Percentiles rank a stretch among this genome's conserved stretches.
Conservation (phyloP, 2,888 invertebrate species). For the Lepidocyrtinus sp. region DNA sequence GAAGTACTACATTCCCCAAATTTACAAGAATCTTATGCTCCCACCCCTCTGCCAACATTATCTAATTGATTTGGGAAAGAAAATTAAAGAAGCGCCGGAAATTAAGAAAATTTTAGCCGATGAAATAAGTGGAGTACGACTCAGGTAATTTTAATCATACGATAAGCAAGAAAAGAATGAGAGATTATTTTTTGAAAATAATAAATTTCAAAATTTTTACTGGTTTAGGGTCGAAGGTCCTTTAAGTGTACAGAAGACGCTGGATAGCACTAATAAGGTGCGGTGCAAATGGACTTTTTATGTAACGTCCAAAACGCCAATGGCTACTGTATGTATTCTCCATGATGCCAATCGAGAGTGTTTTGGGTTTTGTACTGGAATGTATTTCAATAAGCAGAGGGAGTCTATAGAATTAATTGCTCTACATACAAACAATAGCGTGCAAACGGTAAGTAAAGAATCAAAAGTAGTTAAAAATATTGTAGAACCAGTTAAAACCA, state of each 20-base stretch:
- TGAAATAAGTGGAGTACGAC: slow-evolving; percentile 61
- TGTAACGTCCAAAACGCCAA: slow-evolving; percentile 52
- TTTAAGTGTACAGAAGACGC: slow-evolving; percentile 30
- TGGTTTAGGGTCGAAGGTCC: slow-evolving; percentile 23
- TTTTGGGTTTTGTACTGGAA: slow-evolving; percentile 53
- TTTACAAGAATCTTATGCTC: slow-evolving; percentile 38
- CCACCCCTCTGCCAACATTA: slow-evolving; percentile 61
- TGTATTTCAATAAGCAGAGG: slow-evolving; percentile 54
- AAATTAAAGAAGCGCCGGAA: slow-evolving; percentile 61
- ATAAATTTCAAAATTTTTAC: slow-evolving; percentile 6
- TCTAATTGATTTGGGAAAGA: slow-evolving; percentile 60
- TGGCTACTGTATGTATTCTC: slow-evolving; percentile 60
- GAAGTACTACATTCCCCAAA: slow-evolving; percentile 44
- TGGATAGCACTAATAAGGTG: slow-evolving; percentile 24
- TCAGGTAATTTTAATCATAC: slow-evolving; percentile 59
- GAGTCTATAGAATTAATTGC: slow-evolving; percentile 58
- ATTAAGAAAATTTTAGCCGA: slow-evolving; percentile 63
- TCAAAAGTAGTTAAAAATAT: too few species aligned
- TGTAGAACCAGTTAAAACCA: too few species aligned
- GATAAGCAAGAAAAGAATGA: too few species aligned
- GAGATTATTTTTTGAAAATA: neutral
- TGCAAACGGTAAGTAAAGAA: slow-evolving; percentile 64
- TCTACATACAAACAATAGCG: slow-evolving; percentile 63
- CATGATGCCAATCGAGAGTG: slow-evolving; percentile 53
- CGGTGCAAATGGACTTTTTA: slow-evolving; percentile 52